Conservation (phyloP, 2,113 vertebrate genomes). For the Aramus guarauna region DNA sequence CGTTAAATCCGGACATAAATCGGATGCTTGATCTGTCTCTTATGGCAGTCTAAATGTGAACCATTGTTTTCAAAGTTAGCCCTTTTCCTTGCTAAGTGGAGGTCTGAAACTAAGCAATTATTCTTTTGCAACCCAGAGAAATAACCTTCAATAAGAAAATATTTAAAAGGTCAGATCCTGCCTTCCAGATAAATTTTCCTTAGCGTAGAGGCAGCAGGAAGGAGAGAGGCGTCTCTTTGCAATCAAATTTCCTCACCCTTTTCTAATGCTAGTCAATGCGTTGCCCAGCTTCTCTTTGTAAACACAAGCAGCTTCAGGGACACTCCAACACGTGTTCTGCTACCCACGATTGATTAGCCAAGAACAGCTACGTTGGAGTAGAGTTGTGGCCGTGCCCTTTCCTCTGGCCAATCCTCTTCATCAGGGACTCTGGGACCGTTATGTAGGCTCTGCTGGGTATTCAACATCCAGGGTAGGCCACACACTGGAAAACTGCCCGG, state of each 20-base stretch:
- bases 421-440: background rate
- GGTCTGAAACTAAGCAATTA: conserved; percentile 1
- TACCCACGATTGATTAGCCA: background rate
- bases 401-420: background rate
- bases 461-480: background rate
- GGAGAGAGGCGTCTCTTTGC: background rate
- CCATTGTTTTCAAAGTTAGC: conserved; percentile 4
- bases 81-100: background rate
- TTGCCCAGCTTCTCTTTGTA: background rate
- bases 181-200: background rate
- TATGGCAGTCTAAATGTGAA: background rate
- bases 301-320: background rate
- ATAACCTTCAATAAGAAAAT: conserved; percentile 10
- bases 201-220: background rate
- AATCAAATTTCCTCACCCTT: background rate
- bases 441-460: background rate
- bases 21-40: background rate
- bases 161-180: background rate
- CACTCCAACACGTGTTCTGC: background rate
- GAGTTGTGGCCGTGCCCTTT: background rate
- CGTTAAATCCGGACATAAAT: background rate
- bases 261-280: background rate
- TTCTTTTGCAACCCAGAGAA: background rate
- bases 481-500: background rate
- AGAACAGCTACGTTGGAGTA: background rate